A percentile compares a stretch with the other conserved stretches of the same genome.
Conservation (phyloP, 1,140 invertebrate genomes). For the Papilio helenus region DNA sequence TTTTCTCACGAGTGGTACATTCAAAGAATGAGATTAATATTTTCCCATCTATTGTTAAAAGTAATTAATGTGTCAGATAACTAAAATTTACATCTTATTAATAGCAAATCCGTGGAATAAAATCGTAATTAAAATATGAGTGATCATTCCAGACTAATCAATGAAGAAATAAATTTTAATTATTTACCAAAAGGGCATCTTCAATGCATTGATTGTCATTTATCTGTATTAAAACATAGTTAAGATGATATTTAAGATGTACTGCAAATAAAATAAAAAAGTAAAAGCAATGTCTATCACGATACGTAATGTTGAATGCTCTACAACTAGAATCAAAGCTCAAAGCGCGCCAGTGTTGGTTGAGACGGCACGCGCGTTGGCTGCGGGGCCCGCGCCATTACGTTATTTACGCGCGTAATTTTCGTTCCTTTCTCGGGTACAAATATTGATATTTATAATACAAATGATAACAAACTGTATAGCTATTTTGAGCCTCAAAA, state of each 20-base stretch:
- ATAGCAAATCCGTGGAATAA: neutral
- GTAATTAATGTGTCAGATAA: neutral
- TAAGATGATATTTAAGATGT: neutral
- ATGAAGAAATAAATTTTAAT: neutral
- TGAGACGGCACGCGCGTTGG: constrained; percentile 25
- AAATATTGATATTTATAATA: neutral
- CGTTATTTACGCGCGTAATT: constrained; percentile 12
- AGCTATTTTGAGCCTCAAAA: neutral
- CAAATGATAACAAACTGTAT: neutral
- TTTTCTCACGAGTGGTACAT: neutral
- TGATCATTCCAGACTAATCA: neutral
- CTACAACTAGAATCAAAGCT: neutral
- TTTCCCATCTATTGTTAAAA: constrained; percentile 6
- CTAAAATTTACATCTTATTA: neutral
- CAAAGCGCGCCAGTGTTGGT: constrained; percentile 32
- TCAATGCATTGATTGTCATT: no score
- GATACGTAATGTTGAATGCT: constrained; percentile 27
- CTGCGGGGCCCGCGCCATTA: neutral
- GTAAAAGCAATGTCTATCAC: constrained; percentile 18
- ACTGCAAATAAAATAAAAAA: neutral
- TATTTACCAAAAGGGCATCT: no score
- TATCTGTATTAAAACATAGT: neutral
- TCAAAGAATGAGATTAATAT: neutral
- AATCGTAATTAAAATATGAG: neutral
- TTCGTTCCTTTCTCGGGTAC: constrained; percentile 21